Percentiles rank a stretch among this genome's conserved stretches.
phyloP scores from a whole-genome alignment of 2,797 vertebrate species.

The Karalla daura region DNA sequence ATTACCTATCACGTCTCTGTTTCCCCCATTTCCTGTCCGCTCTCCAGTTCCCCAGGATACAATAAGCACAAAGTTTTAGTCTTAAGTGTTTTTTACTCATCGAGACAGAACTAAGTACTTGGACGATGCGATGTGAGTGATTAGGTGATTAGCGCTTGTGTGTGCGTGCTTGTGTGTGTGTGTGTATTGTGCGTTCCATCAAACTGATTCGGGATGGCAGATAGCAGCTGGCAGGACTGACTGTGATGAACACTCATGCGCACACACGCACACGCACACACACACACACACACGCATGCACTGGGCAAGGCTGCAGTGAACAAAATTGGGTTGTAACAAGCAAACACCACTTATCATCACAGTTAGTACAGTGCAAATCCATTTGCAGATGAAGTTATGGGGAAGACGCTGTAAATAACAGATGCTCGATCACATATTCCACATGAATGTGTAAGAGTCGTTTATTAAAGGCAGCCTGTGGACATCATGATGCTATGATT shows the following conservation, averaged over 20 bases:
- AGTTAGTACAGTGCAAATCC: conserved; percentile 40
- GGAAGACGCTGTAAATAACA: conserved; percentile 41
- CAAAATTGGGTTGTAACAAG: conserved; percentile 42
- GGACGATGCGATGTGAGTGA: conserved; percentile 43
- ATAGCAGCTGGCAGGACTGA: conserved; percentile 58
- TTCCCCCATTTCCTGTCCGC: no score
- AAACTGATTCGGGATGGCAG: conserved; percentile 59
- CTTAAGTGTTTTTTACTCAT: conserved; percentile 44
- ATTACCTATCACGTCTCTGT: conserved; percentile 7
- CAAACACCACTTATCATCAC: conserved; percentile 42
- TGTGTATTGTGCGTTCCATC: conserved; percentile 43
- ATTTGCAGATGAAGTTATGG: conserved; percentile 37
- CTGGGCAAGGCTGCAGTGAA: conserved; percentile 2
- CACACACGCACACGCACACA: conserved; percentile 19
- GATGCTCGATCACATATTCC: conserved; percentile 32
- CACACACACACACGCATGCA: conserved; percentile 12
- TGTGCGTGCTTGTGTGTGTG: background rate
- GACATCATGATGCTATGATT: conserved; percentile 6
- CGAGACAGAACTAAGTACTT: conserved; percentile 46
- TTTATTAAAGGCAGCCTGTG: conserved; percentile 36
- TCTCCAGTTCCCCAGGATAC: conserved; percentile 19
- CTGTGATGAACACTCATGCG: conserved; percentile 40
- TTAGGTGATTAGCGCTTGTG: conserved; percentile 44
- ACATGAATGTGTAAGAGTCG: conserved; percentile 23
- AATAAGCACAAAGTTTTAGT: conserved; percentile 32